Percentiles rank a stretch among this genome's conserved stretches.
Conservation (phyloP, 2,113 vertebrate species). For the Orycteropus afer region DNA sequence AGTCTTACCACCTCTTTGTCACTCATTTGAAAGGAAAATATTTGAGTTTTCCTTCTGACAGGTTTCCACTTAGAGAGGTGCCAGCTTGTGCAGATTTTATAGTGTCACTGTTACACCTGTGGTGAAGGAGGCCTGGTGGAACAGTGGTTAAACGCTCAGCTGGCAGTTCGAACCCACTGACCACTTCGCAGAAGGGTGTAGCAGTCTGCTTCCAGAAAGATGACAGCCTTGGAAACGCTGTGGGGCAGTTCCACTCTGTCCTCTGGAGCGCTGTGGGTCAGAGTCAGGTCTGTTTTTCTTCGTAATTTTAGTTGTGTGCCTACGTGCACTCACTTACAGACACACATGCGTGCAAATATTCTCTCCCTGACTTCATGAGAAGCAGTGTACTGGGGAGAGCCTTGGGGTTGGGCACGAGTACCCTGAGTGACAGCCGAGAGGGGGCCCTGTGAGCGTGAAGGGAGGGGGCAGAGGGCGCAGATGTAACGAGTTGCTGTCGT, state of each 20-base stretch:
- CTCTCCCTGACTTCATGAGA: background rate
- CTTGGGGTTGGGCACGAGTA: too few species aligned
- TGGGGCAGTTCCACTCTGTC: background rate
- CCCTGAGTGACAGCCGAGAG: background rate
- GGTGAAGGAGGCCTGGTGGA: background rate
- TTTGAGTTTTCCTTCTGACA: background rate
- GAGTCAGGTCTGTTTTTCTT: background rate
- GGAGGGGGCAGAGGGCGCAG: background rate
- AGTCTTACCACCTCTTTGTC: background rate
- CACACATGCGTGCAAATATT: accelerated
- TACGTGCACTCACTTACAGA: accelerated
- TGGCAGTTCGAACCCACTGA: background rate
- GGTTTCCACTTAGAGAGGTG: background rate
- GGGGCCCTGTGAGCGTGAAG: background rate
- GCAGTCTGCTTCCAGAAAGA: too few species aligned
- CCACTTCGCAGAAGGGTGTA: background rate
- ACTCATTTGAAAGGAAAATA: background rate
- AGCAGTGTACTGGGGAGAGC: background rate
- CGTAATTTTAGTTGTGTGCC: background rate
- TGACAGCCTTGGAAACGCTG: background rate
- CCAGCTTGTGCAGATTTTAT: background rate
- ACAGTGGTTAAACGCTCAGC: background rate
- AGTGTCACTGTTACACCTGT: accelerated
- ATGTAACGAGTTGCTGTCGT: too few species aligned
- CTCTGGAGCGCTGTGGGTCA: background rate